A percentile compares a stretch with the other conserved stretches of the same genome.
These are phyloP conservation scores for Chrysaora quinquecirrha DNA, from an alignment of 30 jellyfish, hydroid and myxozoan species.

Conservation along the genomic window DNA sequence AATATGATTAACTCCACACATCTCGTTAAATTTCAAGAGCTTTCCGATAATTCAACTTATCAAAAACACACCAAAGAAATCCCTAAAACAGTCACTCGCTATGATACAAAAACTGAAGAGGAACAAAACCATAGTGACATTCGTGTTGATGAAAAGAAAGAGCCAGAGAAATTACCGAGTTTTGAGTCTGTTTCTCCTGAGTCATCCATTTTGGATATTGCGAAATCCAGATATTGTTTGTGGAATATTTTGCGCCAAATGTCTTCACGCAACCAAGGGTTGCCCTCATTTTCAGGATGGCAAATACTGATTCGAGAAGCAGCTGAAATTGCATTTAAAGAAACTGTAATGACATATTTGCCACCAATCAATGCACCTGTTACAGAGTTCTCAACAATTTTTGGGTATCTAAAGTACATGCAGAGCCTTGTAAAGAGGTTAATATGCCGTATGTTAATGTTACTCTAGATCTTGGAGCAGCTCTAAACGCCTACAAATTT, in stretches of 20 bases:
- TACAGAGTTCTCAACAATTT: slow-evolving; percentile 22
- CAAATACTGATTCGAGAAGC: background rate
- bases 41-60: background rate
- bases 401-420: too few relatives aligned
- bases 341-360: slow-evolving; percentile 21
- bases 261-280: background rate
- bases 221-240: too few relatives aligned
- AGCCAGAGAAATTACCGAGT: background rate
- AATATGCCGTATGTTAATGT: slow-evolving; percentile 50
- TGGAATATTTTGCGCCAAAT: slow-evolving; percentile 7
- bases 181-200: too few relatives aligned
- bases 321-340: background rate
- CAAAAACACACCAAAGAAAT: too few relatives aligned
- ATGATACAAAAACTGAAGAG: too few relatives aligned
- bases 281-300: slow-evolving; percentile 16
- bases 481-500: slow-evolving; percentile 25
- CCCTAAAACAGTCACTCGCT: too few relatives aligned
- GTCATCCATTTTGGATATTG: too few relatives aligned
- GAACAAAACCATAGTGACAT: too few relatives aligned
- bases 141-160: background rate
- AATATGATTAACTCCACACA: slow-evolving; percentile 19
- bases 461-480: slow-evolving; percentile 56
- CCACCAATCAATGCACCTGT: slow-evolving; percentile 34
- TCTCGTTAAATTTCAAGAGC: slow-evolving; percentile 16
- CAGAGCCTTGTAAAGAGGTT: background rate